Percentiles rank a stretch among this genome's conserved stretches.
Evolutionary conservation across 2,797 vertebrate genomes (phyloP).

Genomic region (Clarias fuscus): DNA sequence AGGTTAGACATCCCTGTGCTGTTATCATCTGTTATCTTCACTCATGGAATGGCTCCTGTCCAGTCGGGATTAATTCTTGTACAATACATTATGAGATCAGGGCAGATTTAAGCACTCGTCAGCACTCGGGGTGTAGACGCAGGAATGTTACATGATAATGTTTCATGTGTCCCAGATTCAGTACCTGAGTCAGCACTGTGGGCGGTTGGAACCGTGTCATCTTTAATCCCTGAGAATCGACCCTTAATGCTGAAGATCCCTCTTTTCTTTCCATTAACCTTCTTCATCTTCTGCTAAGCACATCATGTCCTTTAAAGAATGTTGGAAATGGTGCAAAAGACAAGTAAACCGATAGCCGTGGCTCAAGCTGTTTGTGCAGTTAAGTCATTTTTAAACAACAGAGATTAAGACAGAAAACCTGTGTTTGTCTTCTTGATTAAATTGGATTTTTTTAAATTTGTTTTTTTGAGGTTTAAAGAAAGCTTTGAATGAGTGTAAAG

Average conservation of each 20-base stretch:
- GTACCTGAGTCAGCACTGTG: background rate
- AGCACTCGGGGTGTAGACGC: background rate
- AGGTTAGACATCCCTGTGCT: too few relatives aligned
- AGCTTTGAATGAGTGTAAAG: background rate
- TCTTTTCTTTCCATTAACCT: background rate
- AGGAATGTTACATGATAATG: constrained; percentile 5
- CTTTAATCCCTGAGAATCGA: constrained; percentile 26
- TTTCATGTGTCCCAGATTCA: background rate
- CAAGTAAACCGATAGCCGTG: background rate
- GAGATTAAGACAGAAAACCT: background rate
- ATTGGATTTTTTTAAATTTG: too few relatives aligned
- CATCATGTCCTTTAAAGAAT: constrained; percentile 24
- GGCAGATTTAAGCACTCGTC: background rate
- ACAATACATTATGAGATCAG: too few relatives aligned
- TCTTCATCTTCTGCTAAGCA: background rate
- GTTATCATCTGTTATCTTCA: too few relatives aligned
- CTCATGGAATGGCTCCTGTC: too few relatives aligned
- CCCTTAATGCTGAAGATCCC: constrained; percentile 15
- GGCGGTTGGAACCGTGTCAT: background rate
- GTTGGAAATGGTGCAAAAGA: background rate
- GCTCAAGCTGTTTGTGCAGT: background rate
- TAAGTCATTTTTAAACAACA: background rate
- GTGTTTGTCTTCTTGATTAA: background rate
- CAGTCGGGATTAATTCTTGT: too few relatives aligned
- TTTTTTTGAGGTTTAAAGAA: background rate